Evolutionary conservation across 1,140 invertebrate species (phyloP), one percentile per base, ranked within the genome.

Genomic region (Pseudomyrmex sp.): DNA sequence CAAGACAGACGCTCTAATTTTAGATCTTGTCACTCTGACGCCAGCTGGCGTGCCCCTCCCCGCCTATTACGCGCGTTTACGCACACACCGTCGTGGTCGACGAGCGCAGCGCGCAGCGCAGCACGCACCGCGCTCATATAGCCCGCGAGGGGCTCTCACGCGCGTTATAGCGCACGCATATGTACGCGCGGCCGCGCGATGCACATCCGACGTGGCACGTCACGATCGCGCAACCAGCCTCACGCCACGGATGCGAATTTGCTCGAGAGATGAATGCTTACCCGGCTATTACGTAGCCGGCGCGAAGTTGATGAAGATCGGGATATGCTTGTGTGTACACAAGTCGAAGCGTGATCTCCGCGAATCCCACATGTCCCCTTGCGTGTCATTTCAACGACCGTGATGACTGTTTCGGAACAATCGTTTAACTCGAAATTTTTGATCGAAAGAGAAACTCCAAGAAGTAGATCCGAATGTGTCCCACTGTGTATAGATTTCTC

Each of bases 11-110:
- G 91, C 92, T 93, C 93, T 94, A 94, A 94, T 94, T 94, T 92
- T 93, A 94, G 93, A 94, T 94, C 93, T 94, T 93, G 93, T 94
- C 93, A 93, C 93, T 93, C 93, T 92, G 89, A 93, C 92, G 92
- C 93, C 93, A 94, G 93, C 90, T 94, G 93, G 89, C 79, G 87
- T 89, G 90, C 90, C 85, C 92, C 93, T 93, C 93, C 93, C 92
- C 91, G 85, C 48, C 92, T 89, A 94, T 94, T 94, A 94, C 91
- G 85, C 91, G 90, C 93, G 91, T 94, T 94, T 93, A 93, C 91
- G 91, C 91, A 91, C 88, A 91, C 90, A 87, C 89, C 86, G n/a
- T 44, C 12, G 46, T 87, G 86, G 76, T 54, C 44, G 63, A 48
- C 69, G 63, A 68, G 52, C 65, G 18, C 83, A 23, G 46, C 69